These are phyloP conservation scores for Fratercula arctica DNA, from an alignment of 2,797 vertebrate genomes.

Conservation along the genomic window DNA sequence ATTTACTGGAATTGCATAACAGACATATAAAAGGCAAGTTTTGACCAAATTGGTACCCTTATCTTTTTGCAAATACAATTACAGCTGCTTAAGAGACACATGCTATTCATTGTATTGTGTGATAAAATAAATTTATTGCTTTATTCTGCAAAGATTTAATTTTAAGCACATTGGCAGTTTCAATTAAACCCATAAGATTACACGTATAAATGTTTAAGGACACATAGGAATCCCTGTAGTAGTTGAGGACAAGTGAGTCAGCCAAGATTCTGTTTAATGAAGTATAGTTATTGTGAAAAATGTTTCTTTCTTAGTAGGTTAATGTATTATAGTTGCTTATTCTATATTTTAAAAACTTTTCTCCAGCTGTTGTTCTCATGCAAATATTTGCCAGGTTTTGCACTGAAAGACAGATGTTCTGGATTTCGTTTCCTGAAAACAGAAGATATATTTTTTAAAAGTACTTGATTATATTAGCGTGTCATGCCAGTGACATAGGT, in stretches of 20 bases:
- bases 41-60: background rate
- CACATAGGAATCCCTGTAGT: background rate
- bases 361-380: background rate
- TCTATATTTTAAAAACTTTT: background rate
- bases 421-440: background rate
- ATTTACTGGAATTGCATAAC: background rate
- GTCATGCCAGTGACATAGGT: background rate
- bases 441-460: background rate
- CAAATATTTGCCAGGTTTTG: background rate
- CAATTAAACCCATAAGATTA: background rate
- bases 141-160: background rate
- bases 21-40: background rate
- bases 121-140: background rate
- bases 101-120: background rate
- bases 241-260: background rate
- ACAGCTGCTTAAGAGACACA: background rate
- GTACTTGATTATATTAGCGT: background rate
- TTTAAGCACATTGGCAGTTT: background rate
- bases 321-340: background rate
- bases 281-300: background rate
- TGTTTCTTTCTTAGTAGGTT: background rate
- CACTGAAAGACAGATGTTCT: background rate
- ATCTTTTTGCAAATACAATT: background rate
- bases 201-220: background rate
- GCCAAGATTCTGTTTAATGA: background rate